Evolutionary conservation across 1,140 invertebrate genomes (phyloP).

Genomic region (Drosophila neocordata): DNA sequence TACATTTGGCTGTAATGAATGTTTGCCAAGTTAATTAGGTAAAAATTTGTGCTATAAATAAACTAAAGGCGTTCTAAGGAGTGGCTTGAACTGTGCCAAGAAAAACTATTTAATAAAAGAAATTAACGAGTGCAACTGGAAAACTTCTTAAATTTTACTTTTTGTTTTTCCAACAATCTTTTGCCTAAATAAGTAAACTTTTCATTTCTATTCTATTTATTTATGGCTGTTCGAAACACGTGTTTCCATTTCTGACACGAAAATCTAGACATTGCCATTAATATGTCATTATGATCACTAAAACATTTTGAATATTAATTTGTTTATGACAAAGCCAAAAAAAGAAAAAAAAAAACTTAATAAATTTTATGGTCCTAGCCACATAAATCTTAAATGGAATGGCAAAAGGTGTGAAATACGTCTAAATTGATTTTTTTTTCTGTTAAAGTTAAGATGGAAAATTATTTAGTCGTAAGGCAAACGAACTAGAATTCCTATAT

Average conservation of each 20-base stretch:
- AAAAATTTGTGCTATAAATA: not conserved
- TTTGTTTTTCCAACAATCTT: too few species aligned
- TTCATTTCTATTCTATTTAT: not conserved
- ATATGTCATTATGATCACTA: conserved; percentile 38
- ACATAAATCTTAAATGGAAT: conserved; percentile 35
- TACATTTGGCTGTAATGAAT: not conserved
- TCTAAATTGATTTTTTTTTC: conserved; percentile 30
- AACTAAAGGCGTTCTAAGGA: not conserved
- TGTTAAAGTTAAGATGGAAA: conserved; percentile 3
- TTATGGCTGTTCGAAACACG: conserved; percentile 23
- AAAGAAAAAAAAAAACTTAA: conserved; percentile 23
- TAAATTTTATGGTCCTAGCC: conserved; percentile 27
- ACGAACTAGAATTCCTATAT: not conserved
- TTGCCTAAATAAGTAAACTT: too few species aligned
- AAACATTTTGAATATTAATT: conserved; percentile 42
- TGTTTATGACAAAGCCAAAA: conserved; percentile 53
- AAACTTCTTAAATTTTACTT: too few species aligned
- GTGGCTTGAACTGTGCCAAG: not conserved
- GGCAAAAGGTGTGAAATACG: conserved; percentile 28
- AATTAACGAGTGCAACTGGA: too few species aligned
- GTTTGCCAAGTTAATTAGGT: not conserved
- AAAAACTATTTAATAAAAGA: too few species aligned
- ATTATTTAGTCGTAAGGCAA: conserved; percentile 40
- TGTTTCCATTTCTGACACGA: conserved; percentile 18
- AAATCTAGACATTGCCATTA: conserved; percentile 32